A percentile compares a stretch with the other conserved stretches of the same genome.
Conservation (phyloP, 2,888 invertebrate genomes). For the Drosophila macrothrix region DNA sequence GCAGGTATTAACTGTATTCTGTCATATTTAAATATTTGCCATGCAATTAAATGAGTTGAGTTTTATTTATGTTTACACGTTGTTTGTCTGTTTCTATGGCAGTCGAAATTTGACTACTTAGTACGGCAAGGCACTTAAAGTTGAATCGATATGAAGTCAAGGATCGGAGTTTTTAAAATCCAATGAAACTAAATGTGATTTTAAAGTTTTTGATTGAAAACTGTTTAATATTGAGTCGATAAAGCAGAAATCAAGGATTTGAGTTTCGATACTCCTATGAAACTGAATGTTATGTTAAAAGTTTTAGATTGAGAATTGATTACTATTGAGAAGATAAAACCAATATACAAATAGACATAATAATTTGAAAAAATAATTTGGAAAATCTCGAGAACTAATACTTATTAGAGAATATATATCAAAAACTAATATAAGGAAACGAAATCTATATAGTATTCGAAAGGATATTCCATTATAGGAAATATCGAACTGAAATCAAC, state of each 20-base stretch:
- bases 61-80: neutral
- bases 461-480: neutral
- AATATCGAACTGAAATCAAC: too few relatives aligned
- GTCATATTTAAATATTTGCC: slow-evolving; percentile 3
- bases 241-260: neutral
- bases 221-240: neutral
- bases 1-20: slow-evolving; percentile 5
- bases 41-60: slow-evolving; percentile 1
- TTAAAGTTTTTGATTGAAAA: neutral
- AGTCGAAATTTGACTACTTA: neutral
- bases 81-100: neutral
- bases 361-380: neutral
- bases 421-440: neutral
- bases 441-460: neutral
- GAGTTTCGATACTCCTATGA: neutral
- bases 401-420: neutral
- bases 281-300: neutral
- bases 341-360: neutral
- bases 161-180: neutral
- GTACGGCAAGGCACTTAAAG: neutral
- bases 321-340: neutral
- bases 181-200: neutral
- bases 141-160: slow-evolving; percentile 2
- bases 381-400: neutral
- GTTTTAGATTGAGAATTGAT: neutral